Conservation (phyloP, 35 echinoderm and acorn worm genomes). For the Anneissia japonica region DNA sequence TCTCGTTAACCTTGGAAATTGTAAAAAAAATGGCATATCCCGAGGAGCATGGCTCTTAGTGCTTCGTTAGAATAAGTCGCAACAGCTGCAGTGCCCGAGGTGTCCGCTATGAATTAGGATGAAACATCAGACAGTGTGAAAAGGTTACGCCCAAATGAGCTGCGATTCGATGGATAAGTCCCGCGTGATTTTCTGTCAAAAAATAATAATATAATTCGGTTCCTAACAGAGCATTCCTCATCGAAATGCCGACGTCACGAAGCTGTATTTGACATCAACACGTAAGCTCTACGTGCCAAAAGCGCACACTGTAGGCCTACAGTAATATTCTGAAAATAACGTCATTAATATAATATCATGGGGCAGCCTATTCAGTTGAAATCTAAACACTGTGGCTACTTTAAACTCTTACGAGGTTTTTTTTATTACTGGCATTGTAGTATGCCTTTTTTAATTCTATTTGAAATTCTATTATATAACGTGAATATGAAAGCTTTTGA, state of each 20-base stretch:
- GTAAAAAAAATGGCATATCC: neutral
- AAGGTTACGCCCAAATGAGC: conserved; percentile 1
- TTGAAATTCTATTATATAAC: too few species aligned
- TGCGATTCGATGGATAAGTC: neutral
- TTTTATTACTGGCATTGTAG: too few species aligned
- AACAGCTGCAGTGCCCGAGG: neutral
- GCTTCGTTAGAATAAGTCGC: neutral
- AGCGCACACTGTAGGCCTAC: too few species aligned
- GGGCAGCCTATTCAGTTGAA: too few species aligned
- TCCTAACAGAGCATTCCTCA: neutral
- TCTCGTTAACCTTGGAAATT: too few species aligned
- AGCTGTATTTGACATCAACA: neutral
- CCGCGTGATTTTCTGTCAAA: neutral
- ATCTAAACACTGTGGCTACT: too few species aligned
- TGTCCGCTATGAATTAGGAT: neutral
- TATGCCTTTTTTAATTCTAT: too few species aligned
- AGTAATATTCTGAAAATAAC: too few species aligned
- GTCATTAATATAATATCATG: too few species aligned
- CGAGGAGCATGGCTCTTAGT: neutral
- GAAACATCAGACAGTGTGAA: conserved; percentile 1
- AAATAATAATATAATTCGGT: neutral
- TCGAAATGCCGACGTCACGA: neutral
- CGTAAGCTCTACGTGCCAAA: neutral
- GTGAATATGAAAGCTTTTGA: too few species aligned
- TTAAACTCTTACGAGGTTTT: too few species aligned